Evolutionary conservation across 1,140 invertebrate species (phyloP).

Genomic region (Eupristina koningsbergeri): DNA sequence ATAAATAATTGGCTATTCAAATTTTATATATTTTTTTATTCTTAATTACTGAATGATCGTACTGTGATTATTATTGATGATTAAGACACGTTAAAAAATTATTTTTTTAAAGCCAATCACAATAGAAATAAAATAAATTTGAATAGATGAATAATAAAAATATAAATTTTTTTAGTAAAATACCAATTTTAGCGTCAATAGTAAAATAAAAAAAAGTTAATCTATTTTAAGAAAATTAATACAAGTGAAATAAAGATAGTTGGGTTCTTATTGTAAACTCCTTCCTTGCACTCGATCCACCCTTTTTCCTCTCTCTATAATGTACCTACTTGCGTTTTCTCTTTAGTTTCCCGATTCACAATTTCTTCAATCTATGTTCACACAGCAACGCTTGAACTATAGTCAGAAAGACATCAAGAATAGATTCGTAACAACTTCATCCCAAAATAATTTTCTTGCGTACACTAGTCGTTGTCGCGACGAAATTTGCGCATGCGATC

Average conservation of each 20-base stretch:
- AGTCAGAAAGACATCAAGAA: conserved; percentile 30
- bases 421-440: conserved; percentile 43
- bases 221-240: too few relatives aligned
- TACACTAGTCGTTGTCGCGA: conserved; percentile 18
- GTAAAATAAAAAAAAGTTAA: too few relatives aligned
- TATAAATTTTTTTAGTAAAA: too few relatives aligned
- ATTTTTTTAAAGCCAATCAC: too few relatives aligned
- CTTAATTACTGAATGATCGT: too few relatives aligned
- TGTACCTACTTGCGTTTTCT: background rate
- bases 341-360: conserved; percentile 19
- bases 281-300: background rate
- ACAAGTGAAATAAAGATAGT: too few relatives aligned
- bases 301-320: background rate
- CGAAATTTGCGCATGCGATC: conserved; percentile 18
- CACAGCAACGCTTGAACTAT: conserved; percentile 1
- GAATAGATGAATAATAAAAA: too few relatives aligned
- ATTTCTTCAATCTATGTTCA: conserved; percentile 30
- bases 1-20: background rate
- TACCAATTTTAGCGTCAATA: too few relatives aligned
- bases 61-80: too few relatives aligned
- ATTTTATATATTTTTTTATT: background rate
- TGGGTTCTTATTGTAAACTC: too few relatives aligned
- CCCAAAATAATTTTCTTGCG: conserved; percentile 43
- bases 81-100: too few relatives aligned
- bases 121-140: too few relatives aligned